Conservation (phyloP, 2,888 invertebrate species). For the Caenorhabditis imperialis region DNA sequence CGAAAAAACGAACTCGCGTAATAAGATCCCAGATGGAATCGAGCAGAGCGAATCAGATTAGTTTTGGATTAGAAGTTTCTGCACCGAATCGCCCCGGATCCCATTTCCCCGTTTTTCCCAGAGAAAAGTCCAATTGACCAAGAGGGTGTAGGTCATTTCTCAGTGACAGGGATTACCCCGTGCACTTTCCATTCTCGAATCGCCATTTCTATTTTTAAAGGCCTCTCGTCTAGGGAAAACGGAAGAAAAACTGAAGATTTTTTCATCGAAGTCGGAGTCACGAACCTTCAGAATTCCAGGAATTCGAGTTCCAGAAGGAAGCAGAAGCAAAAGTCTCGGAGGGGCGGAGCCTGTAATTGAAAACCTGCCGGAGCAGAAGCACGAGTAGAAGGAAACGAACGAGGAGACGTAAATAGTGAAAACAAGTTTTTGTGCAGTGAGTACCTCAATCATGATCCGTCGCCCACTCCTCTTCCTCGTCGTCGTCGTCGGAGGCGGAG, state of each 20-base stretch:
- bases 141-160: slow-evolving; percentile 20
- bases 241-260: not conserved
- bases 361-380: slow-evolving; percentile 45
- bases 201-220: not conserved
- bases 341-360: slow-evolving; percentile 47
- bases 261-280: too few species aligned
- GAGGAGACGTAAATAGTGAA: slow-evolving; percentile 42
- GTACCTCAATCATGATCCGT: slow-evolving; percentile 53
- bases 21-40: too few species aligned
- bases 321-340: too few species aligned
- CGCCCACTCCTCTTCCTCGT: slow-evolving; percentile 31
- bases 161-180: slow-evolving; percentile 37
- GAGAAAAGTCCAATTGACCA: slow-evolving; percentile 28
- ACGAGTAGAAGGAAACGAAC: too few species aligned
- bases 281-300: too few species aligned
- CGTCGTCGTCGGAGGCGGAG: slow-evolving; percentile 10
- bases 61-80: slow-evolving; percentile 1
- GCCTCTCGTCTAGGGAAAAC: too few species aligned
- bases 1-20: too few species aligned
- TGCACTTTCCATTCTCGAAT: slow-evolving; percentile 5
- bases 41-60: too few species aligned
- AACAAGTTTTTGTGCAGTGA: slow-evolving; percentile 48
- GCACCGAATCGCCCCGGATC: slow-evolving; percentile 6
- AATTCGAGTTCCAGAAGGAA: too few species aligned
- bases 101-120: slow-evolving; percentile 15